Evolutionary conservation across 2,888 invertebrate genomes (phyloP), one percentile per base, ranked within the genome.

Genomic region (Acleris laterana): DNA sequence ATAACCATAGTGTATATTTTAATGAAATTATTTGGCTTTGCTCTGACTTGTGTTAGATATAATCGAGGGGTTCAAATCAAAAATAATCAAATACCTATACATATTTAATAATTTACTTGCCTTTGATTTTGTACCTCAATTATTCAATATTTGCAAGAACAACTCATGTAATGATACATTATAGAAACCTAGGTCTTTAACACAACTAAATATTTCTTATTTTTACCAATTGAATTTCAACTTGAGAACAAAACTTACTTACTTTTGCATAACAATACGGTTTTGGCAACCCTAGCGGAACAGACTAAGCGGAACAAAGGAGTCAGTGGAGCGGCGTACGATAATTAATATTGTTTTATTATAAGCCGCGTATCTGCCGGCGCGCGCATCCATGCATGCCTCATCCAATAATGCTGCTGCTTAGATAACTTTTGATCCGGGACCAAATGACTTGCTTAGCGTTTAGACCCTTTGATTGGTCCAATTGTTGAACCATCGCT

Each of bases 311-410:
- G 73, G 74, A 77, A 82, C 82, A 82, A 81, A 82, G 79, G 78
- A 77, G 61, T 62, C 81, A 79, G 69, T 78, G 72, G 75, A 80
- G 80, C 82, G 80, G 76, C 79, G 74, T 81, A 81, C 81, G 81
- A 86, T 89, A 86, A 87, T 88, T 88, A 88, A 87, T 88, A 88
- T 87, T 88, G 88, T 88, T 88, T 87, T 87, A 87, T 88, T 87
- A 87, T 88, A 86, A 88, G 85, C 85, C 75, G 63, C 79, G 80
- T 89, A 88, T 89, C 89, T 85, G 77, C 70, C 71, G 72, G 70
- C 73, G 75, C 71, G 77, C 69, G 74, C 87, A 83, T 58, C 77
- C 81, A 79, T 80, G 86, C 84, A 80, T 83, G 76, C 65, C 58
- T 81, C 82, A 87, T 82, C 76, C 83, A 76, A 77, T 85, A 82